Percentiles rank a stretch among this genome's conserved stretches.
Evolutionary conservation across 2,113 vertebrate species (phyloP).

Genomic region (Chascanopsetta lugubris): DNA sequence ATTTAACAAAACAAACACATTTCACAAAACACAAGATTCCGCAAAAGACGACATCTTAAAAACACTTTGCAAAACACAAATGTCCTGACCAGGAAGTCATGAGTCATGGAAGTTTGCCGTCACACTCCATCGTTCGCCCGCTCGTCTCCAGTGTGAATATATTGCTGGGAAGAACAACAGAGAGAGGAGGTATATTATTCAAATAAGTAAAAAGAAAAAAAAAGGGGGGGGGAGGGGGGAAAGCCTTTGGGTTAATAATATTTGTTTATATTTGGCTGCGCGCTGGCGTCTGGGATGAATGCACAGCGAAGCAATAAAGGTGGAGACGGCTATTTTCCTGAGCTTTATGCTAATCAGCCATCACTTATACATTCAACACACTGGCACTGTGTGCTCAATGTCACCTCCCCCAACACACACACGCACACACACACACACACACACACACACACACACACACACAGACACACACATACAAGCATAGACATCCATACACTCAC

Average conservation of each 20-base stretch:
- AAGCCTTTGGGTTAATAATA: constrained; percentile 66
- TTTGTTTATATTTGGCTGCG: constrained; percentile 69
- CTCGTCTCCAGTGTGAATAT: constrained; percentile 37
- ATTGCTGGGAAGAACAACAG: constrained; percentile 43
- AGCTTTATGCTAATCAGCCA: constrained; percentile 71
- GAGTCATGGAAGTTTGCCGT: constrained; percentile 19
- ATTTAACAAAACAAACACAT: too few species aligned
- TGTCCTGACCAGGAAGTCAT: neutral
- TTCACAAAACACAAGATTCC: too few species aligned
- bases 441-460: constrained; percentile 3
- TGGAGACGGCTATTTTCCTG: constrained; percentile 59
- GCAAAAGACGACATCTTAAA: too few species aligned
- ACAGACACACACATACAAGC: neutral
- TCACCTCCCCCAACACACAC: constrained; percentile 22
- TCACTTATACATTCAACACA: constrained; percentile 65
- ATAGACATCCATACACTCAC: neutral
- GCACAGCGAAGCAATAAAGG: constrained; percentile 73
- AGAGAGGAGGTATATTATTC: constrained; percentile 48
- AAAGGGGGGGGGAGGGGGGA: too few species aligned
- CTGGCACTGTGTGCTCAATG: constrained; percentile 60
- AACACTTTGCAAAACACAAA: too few species aligned
- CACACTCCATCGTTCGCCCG: neutral
- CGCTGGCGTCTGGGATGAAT: constrained; percentile 64
- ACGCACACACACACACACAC: neutral
- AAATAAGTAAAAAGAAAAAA: constrained; percentile 33